Evolutionary conservation across 2,888 invertebrate genomes (phyloP).

Genomic region (Drosophila seclusa): DNA sequence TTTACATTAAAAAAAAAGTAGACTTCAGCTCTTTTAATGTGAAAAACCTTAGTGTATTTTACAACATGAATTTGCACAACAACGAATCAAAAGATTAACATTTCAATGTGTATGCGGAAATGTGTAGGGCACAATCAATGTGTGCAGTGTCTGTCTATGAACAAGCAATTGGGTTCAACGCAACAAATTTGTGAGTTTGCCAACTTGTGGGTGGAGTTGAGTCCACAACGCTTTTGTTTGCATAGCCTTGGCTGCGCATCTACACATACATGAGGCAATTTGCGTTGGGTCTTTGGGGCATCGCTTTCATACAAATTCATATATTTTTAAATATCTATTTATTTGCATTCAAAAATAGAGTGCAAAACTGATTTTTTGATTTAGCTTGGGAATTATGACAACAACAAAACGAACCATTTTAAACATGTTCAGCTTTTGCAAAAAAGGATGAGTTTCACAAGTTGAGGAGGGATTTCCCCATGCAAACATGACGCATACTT

Average conservation of each 20-base stretch:
- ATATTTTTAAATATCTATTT: conserved; percentile 16
- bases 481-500: not conserved
- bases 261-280: conserved; percentile 26
- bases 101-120: conserved; percentile 10
- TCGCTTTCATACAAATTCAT: conserved; percentile 25
- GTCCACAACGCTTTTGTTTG: conserved; percentile 36
- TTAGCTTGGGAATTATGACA: conserved; percentile 10
- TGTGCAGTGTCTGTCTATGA: conserved; percentile 10
- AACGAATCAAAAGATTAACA: not conserved
- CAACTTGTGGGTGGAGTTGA: conserved; percentile 10
- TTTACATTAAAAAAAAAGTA: not conserved
- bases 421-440: not conserved
- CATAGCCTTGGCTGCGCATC: conserved; percentile 24
- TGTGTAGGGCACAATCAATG: conserved; percentile 13
- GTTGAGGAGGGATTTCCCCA: not conserved
- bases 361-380: conserved; percentile 1
- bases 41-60: not conserved
- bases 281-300: conserved; percentile 46
- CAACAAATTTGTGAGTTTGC: conserved; percentile 6
- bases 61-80: not conserved
- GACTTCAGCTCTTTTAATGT: not conserved
- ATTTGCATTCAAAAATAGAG: conserved; percentile 43
- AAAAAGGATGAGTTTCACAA: not conserved
- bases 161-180: conserved; percentile 4
- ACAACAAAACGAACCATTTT: conserved; percentile 9